A percentile compares a stretch with the other conserved stretches of the same genome.
Conservation (phyloP, 2,888 invertebrate species). For the Callyntrura guangdongensis region DNA sequence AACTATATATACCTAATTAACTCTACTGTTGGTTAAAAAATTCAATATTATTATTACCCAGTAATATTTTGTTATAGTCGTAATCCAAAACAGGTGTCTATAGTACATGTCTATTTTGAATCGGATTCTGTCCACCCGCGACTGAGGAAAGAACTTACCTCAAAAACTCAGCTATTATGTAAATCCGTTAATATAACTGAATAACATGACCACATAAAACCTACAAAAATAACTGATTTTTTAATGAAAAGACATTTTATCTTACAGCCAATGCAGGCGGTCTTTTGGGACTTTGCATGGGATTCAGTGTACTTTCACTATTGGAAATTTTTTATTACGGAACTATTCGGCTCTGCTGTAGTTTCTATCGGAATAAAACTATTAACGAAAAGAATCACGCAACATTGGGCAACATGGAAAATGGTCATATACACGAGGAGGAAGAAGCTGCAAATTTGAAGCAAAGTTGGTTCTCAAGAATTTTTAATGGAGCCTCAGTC, state of each 20-base stretch:
- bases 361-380: background rate
- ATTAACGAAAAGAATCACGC: background rate
- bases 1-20: too few relatives aligned
- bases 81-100: too few relatives aligned
- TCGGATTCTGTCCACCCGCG: background rate
- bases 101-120: background rate
- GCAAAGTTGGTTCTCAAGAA: background rate
- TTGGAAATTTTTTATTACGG: slow-evolving; percentile 78
- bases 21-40: background rate
- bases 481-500: background rate
- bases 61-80: too few relatives aligned
- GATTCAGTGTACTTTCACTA: slow-evolving; percentile 78
- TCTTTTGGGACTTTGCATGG: slow-evolving; percentile 79
- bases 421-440: background rate
- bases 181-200: too few relatives aligned
- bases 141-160: background rate
- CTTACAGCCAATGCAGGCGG: slow-evolving; percentile 79
- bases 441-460: background rate
- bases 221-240: too few relatives aligned
- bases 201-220: too few relatives aligned
- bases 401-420: too few relatives aligned
- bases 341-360: slow-evolving; percentile 68
- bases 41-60: too few relatives aligned
- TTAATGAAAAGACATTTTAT: slow-evolving; percentile 67
- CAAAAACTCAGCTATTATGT: background rate